Base-by-base conservation (phyloP, 2,113 vertebrate species). In the Entomyzon cyanotis region DNA sequence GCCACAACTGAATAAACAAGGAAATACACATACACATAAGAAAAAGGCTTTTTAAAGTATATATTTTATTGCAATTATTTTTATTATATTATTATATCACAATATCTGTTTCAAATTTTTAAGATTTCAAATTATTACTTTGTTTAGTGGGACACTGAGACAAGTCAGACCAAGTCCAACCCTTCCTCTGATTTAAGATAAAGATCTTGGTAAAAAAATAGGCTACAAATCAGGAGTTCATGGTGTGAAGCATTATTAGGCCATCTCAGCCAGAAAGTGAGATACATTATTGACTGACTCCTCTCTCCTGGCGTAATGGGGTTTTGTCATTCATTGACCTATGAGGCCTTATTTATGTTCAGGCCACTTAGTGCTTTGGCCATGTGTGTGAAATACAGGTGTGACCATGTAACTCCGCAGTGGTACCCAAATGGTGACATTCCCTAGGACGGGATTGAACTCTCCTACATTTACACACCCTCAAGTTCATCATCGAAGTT, bases 211-310 rank as follows among this genome's bases (percentile, higher is more conserved):
- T 60, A 46, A 74, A 85, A 95, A 87, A 85, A 30, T 13, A 31
- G 74, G 47, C 25, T 75, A 84, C 71, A 92, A 88, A 85, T 77
- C 35, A 67, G 79, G 89, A 90, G 44, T 75, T 89, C 73, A 37
- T 5, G 1, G 42, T 6, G 1, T 52, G 70, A 91, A 94, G 93
- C 90, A 93, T 86, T 86, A 93, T 84, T 81, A 42, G 71, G 33
- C 46, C 37, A 41, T 93, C 71, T 90, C 69, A 60, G 81, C 73
- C 58, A 93, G 64, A 55, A 91, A 63, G 15, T 21, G 41, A n/a
- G n/a, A n/a, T n/a, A n/a, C 83, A 90, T 84, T 93, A 92, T 53
- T 95, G 94, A 95, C 90, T 92, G 41, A 47, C 31, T 92, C 44
- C 33, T 68, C 52, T 88, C 52, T 84, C 44, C 22, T 70, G 52